Conservation (phyloP, 2,113 vertebrate genomes). For the Mormyrus iriodes region DNA sequence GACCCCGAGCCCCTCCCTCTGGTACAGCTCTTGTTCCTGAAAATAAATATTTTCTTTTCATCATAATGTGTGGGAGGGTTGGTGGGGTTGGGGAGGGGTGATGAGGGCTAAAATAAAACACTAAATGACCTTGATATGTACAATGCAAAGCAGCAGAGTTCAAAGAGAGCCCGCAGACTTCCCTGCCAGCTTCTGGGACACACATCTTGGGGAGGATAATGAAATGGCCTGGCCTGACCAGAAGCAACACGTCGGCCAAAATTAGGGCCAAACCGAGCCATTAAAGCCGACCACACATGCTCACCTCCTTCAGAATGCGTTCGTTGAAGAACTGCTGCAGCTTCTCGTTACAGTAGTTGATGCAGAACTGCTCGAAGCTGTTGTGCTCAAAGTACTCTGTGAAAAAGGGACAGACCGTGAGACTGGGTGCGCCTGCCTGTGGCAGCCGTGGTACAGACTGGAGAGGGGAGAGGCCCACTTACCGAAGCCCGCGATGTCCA, state of each 20-base stretch:
- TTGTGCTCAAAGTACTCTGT: conserved; percentile 99
- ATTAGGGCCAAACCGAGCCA: neutral
- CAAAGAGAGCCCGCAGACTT: neutral
- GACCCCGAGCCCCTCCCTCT: conserved; percentile 87
- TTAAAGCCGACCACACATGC: neutral
- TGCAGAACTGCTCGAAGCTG: conserved; percentile 99
- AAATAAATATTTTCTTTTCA: conserved; percentile 37
- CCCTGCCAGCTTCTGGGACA: neutral
- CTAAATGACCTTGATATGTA: neutral
- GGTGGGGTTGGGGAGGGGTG: neutral
- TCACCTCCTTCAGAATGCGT: conserved; percentile 97
- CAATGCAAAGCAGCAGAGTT: neutral
- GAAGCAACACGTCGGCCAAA: neutral
- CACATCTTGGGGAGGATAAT: neutral
- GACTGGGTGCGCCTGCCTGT: neutral
- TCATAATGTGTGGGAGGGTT: conserved; percentile 5
- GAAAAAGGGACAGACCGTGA: conserved; percentile 29
- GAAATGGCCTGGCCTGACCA: neutral
- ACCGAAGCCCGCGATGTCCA: conserved; percentile 98
- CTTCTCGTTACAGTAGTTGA: conserved; percentile 99
- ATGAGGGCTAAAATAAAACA: neutral
- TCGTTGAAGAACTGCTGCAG: conserved; percentile 99
- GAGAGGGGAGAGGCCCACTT: conserved; percentile 29
- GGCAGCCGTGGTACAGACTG: neutral
- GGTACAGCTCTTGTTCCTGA: conserved; percentile 96